These are phyloP conservation scores for Synanthedon tipuliformis DNA, from an alignment of 2,888 invertebrate species.

Conservation along the genomic window DNA sequence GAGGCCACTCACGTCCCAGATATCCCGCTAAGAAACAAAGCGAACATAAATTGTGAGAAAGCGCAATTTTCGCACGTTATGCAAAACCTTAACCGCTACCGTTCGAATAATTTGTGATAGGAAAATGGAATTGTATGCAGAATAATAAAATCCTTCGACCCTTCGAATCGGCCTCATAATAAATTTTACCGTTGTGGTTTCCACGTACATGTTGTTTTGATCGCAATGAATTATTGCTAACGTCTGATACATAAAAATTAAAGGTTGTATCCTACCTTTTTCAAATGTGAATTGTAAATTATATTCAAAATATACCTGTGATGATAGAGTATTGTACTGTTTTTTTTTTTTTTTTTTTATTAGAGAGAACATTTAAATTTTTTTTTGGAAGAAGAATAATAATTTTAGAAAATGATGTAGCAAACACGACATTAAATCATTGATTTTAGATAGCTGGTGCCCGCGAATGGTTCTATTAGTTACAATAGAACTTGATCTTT, in stretches of 20 bases:
- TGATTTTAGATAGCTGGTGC: too few relatives aligned
- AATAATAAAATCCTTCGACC: constrained; percentile 63
- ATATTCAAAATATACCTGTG: neutral
- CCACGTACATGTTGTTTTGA: constrained; percentile 13
- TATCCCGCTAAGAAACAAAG: constrained; percentile 9
- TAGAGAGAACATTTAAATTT: too few relatives aligned
- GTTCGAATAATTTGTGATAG: constrained; percentile 61
- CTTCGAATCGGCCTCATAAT: constrained; percentile 48
- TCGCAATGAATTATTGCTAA: constrained; percentile 9
- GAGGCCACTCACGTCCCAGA: constrained; percentile 1
- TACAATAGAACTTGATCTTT: too few relatives aligned
- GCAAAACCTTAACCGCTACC: constrained; percentile 52
- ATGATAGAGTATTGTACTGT: too few relatives aligned
- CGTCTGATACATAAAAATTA: constrained; percentile 8
- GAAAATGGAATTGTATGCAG: constrained; percentile 65
- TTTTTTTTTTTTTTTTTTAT: too few relatives aligned
- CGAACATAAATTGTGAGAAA: constrained; percentile 37
- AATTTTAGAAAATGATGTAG: too few relatives aligned
- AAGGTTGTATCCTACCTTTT: neutral
- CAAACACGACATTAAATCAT: too few relatives aligned
- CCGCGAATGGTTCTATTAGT: too few relatives aligned
- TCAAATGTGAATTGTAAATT: neutral
- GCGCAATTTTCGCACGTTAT: constrained; percentile 54
- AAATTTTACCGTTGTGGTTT: constrained; percentile 43
- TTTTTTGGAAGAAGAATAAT: too few relatives aligned